A percentile compares a stretch with the other conserved stretches of the same genome.
Evolutionary conservation across 1,140 invertebrate species (phyloP).

Genomic region (Macrobrachium rosenbergii): DNA sequence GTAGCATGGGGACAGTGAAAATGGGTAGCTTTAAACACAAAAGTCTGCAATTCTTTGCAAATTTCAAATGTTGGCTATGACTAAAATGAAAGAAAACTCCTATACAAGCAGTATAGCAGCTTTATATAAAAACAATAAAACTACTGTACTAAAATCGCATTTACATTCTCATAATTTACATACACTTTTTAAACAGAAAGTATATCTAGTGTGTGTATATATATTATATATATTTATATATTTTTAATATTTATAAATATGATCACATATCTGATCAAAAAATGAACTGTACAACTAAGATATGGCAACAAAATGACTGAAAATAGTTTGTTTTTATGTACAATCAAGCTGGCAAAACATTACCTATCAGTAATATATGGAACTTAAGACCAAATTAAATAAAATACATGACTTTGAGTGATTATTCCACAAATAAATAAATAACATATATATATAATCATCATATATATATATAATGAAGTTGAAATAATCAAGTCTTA

Average conservation of each 20-base stretch:
- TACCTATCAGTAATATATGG: conserved; percentile 34
- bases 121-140: too few relatives aligned
- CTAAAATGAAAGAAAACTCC: too few relatives aligned
- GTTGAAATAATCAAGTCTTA: not conserved
- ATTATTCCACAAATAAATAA: not conserved
- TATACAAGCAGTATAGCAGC: too few relatives aligned
- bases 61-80: too few relatives aligned
- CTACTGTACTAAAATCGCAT: not conserved
- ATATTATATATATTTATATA: conserved; percentile 31
- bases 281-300: conserved; percentile 51
- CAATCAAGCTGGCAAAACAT: conserved; percentile 40
- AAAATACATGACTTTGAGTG: conserved; percentile 10
- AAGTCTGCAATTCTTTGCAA: too few relatives aligned
- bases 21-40: too few relatives aligned
- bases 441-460: conserved; percentile 10
- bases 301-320: conserved; percentile 57
- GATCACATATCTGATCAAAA: conserved; percentile 40
- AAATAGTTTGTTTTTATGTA: conserved; percentile 43
- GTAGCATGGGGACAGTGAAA: too few relatives aligned
- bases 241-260: conserved; percentile 39
- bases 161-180: not conserved
- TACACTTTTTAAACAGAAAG: not conserved
- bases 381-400: conserved; percentile 30
- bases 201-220: conserved; percentile 23
- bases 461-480: conserved; percentile 1